A percentile compares a stretch with the other conserved stretches of the same genome.
phyloP scores from a whole-genome alignment of 2,888 invertebrate genomes.

The Keiferia lycopersicella region DNA sequence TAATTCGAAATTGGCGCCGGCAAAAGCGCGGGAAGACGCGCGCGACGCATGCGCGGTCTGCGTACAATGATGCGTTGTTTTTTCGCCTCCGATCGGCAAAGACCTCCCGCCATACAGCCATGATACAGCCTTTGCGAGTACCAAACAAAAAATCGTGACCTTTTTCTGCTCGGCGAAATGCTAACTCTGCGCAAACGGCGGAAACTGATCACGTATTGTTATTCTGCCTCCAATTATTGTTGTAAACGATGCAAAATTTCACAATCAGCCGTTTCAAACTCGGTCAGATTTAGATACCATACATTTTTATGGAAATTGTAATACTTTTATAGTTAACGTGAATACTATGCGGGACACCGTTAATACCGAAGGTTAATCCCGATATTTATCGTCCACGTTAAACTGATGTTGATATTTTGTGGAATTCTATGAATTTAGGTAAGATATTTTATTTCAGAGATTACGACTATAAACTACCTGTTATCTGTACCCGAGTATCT shows the following conservation, averaged over 20 bases:
- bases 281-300: conserved; percentile 4
- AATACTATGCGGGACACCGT: conserved; percentile 2
- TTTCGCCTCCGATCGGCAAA: conserved; percentile 44
- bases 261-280: conserved; percentile 1
- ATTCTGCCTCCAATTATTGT: conserved; percentile 19
- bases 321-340: not conserved
- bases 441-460: not conserved
- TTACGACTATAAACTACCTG: no score
- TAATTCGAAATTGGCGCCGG: conserved; percentile 49
- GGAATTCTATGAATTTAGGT: not conserved
- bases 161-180: conserved; percentile 52
- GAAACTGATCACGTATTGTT: conserved; percentile 33
- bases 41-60: conserved; percentile 64
- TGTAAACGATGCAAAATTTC: not conserved
- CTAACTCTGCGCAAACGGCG: conserved; percentile 45
- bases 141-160: conserved; percentile 40
- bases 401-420: not conserved
- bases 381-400: not conserved
- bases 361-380: conserved; percentile 1
- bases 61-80: conserved; percentile 59
- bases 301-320: not conserved
- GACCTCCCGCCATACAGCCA: conserved; percentile 62
- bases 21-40: conserved; percentile 61
- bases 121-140: conserved; percentile 54
- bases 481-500: no score